These are phyloP conservation scores for Lottia scabra DNA, from an alignment of 2,888 invertebrate species.

Conservation along the genomic window DNA sequence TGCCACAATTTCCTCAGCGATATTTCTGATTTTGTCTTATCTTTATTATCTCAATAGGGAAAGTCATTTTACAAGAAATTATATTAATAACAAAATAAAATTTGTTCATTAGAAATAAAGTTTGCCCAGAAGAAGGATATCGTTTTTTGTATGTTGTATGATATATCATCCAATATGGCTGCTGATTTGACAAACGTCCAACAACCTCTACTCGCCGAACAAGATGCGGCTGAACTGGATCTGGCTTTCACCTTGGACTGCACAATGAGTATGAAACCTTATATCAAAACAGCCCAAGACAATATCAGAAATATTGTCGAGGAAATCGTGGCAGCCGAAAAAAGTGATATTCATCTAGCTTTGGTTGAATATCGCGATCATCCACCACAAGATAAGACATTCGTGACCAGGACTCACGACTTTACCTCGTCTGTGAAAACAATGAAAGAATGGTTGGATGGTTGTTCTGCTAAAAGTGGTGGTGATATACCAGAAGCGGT, in stretches of 20 bases:
- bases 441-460: slow-evolving; percentile 58
- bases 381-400: slow-evolving; percentile 57
- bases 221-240: slow-evolving; percentile 51
- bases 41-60: slow-evolving; percentile 62
- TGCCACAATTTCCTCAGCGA: slow-evolving; percentile 59
- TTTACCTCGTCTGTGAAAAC: slow-evolving; percentile 53
- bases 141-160: too few relatives aligned
- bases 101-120: too few relatives aligned
- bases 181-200: slow-evolving; percentile 13
- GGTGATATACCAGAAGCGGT: slow-evolving; percentile 63
- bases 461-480: slow-evolving; percentile 53
- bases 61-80: too few relatives aligned
- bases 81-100: too few relatives aligned
- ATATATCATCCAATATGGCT: too few relatives aligned
- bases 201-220: slow-evolving; percentile 39
- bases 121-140: too few relatives aligned
- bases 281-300: slow-evolving; percentile 54
- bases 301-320: slow-evolving; percentile 60
- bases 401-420: slow-evolving; percentile 59
- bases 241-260: slow-evolving; percentile 63
- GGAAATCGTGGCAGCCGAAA: slow-evolving; percentile 57
- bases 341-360: slow-evolving; percentile 58
- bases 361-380: slow-evolving; percentile 64
- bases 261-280: slow-evolving; percentile 62
- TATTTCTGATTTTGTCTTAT: slow-evolving; percentile 55